phyloP scores from a whole-genome alignment of 2,113 vertebrate genomes.

The Chionomys nivalis region DNA sequence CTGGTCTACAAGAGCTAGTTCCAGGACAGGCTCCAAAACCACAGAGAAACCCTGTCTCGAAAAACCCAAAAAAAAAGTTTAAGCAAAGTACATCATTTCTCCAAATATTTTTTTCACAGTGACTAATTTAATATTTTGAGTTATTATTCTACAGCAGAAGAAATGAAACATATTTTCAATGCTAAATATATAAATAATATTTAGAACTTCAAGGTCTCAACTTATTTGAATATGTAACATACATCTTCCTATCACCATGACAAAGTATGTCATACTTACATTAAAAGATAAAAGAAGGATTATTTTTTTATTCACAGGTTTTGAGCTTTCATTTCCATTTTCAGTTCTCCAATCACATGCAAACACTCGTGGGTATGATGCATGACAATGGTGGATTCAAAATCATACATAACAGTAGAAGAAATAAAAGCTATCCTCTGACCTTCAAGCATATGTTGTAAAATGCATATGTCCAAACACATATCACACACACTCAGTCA shows the following conservation, averaged over 20 bases:
- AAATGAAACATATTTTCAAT: background rate
- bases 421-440: background rate
- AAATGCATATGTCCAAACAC: background rate
- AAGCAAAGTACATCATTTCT: constrained; percentile 37
- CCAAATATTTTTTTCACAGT: background rate
- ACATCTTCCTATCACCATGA: background rate
- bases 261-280: background rate
- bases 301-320: background rate
- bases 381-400: background rate
- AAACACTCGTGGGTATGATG: background rate
- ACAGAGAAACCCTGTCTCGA: too few species aligned
- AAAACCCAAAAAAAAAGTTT: too few species aligned
- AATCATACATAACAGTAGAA: background rate
- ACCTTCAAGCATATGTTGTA: background rate
- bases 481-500: background rate
- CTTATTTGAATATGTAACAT: background rate
- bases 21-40: too few species aligned
- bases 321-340: background rate
- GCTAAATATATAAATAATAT: background rate
- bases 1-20: too few species aligned
- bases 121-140: constrained; percentile 54
- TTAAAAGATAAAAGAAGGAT: background rate
- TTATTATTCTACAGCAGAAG: background rate
- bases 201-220: background rate
- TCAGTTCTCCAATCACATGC: background rate